phyloP scores from a whole-genome alignment of 2,113 vertebrate genomes.

The Pongo pygmaeus region DNA sequence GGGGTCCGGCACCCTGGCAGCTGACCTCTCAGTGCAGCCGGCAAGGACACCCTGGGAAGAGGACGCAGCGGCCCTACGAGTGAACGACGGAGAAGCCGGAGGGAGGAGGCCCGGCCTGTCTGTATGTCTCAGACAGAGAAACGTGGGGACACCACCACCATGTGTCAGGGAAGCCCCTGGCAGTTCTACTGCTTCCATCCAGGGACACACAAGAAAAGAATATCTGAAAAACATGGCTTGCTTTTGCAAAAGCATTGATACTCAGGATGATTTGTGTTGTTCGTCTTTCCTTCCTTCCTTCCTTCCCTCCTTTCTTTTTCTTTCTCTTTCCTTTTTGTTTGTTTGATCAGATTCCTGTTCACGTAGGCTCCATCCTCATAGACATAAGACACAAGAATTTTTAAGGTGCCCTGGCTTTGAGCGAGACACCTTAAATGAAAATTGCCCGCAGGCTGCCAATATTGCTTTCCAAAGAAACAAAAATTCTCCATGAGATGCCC shows the following conservation, averaged over 20 bases:
- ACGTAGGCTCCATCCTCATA: neutral
- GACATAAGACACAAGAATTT: neutral
- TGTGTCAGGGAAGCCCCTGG: fast-evolving
- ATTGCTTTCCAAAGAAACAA: neutral
- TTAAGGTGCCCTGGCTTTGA: neutral
- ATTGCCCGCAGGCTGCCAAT: neutral
- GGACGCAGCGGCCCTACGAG: neutral
- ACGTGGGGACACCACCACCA: neutral
- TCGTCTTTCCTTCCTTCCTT: no score
- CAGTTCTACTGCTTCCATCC: neutral
- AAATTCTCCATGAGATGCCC: neutral
- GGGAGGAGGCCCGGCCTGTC: fast-evolving
- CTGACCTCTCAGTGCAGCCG: neutral
- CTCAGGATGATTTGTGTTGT: neutral
- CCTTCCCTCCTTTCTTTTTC: no score
- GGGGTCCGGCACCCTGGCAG: neutral
- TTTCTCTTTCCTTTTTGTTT: neutral
- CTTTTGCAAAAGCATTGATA: neutral
- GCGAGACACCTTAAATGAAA: neutral
- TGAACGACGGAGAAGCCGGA: neutral
- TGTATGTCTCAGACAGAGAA: neutral
- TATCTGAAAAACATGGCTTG: fast-evolving
- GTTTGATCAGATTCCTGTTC: neutral
- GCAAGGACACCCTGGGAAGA: neutral
- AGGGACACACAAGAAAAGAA: neutral